A percentile compares a stretch with the other conserved stretches of the same genome.
These are phyloP conservation scores for Iselma pallidipennis DNA, from an alignment of 2,888 invertebrate genomes.

Conservation along the genomic window DNA sequence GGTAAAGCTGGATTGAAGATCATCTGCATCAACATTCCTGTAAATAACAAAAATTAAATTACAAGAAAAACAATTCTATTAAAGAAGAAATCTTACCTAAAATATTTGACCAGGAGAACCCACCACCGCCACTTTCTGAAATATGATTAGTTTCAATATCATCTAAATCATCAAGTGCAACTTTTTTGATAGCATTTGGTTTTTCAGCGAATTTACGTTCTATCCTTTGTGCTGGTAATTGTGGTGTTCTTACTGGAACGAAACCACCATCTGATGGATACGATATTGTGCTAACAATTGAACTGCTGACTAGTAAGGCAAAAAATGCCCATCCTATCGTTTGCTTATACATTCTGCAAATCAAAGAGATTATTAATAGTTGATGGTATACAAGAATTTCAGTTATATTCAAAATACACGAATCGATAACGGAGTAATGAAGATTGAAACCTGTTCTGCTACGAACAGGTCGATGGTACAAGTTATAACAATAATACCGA, in stretches of 20 bases:
- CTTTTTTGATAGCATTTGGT: constrained; percentile 87
- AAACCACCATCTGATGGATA: constrained; percentile 57
- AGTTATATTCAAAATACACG: too few relatives aligned
- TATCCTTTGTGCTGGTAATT: constrained; percentile 58
- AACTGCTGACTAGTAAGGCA: constrained; percentile 69
- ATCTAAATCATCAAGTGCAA: constrained; percentile 78
- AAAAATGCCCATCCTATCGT: constrained; percentile 72
- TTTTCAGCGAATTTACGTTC: constrained; percentile 87
- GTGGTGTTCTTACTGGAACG: constrained; percentile 41
- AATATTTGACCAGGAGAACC: constrained; percentile 89
- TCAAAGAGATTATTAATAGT: background rate
- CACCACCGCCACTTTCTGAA: constrained; percentile 61
- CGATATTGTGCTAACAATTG: constrained; percentile 69
- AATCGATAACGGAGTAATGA: too few relatives aligned
- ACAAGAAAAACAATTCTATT: background rate
- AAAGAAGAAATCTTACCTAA: constrained; percentile 60
- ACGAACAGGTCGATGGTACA: background rate
- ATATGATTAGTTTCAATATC: constrained; percentile 82
- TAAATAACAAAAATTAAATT: too few relatives aligned
- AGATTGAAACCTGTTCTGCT: background rate
- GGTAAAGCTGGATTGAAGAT: constrained; percentile 71
- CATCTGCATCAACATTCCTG: constrained; percentile 84
- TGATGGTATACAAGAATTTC: too few relatives aligned
- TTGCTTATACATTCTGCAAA: constrained; percentile 63
- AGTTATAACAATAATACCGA: too few relatives aligned